Evolutionary conservation across 2,888 invertebrate genomes (phyloP), one percentile per base, ranked within the genome.

Genomic region (Argyra leucocephala): DNA sequence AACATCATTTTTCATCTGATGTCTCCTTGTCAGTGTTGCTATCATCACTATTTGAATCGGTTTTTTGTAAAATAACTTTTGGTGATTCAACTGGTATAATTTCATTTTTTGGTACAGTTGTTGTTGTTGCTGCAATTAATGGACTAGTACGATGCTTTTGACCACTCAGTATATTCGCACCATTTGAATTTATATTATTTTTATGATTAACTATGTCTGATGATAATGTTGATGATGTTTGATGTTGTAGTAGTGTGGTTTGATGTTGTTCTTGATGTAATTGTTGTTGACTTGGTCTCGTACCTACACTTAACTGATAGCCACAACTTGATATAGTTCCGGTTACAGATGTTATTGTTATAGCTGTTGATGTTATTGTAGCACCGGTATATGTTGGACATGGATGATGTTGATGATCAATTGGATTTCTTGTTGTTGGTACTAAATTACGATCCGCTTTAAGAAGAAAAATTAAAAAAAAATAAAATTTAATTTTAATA

Each of bases 31-130:
- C 48, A 22, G 65, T 66, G 66, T 67, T 67, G 59, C 64, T 64
- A 23, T 59, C 59, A 64, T 66, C 65, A 61, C 62, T 66, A 36
- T 48, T 48, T 15, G 57, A 31, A 62, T 66, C 65, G 48, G 67
- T 66, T 57, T 69, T 67, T 58, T 69, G 68, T 48, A 70, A 58
- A 22, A 66, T 65, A 59, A 70, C 67, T 64, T 70, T 70, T 15
- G 70, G 70, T 61, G 69, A 69, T 12, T 67, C 63, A 22, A 68
- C 36, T 5, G 67, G 64, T 63, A 67, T 58, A 22, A 70, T 68
- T 63, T 69, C 68, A 57, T 69, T 66, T 61, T 62, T 63, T 48
- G 65, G 64, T 22, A 69, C 31, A 23, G 65, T 65, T 58, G 37
- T 64, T 36, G 69, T 69, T 58, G 61, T 69, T 58, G 65, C 64